Percentiles rank a stretch among this genome's conserved stretches.
These are phyloP conservation scores for Cheilosia variabilis DNA, from an alignment of 2,888 invertebrate genomes.

Conservation along the genomic window DNA sequence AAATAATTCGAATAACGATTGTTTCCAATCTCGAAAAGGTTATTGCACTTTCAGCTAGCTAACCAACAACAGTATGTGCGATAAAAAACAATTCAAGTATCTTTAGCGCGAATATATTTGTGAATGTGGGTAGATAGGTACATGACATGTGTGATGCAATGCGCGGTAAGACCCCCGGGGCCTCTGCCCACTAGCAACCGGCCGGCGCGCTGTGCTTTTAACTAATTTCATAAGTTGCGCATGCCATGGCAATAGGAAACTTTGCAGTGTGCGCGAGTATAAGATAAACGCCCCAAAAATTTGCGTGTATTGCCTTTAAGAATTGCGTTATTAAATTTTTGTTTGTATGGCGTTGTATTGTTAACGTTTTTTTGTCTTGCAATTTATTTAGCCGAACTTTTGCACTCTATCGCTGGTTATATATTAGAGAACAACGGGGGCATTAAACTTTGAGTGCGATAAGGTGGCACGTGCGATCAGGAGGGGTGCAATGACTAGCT, in stretches of 20 bases:
- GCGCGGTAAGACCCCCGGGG: slow-evolving; percentile 18
- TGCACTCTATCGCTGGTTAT: slow-evolving; percentile 44
- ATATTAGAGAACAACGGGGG: slow-evolving; percentile 30
- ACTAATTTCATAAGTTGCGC: slow-evolving; percentile 39
- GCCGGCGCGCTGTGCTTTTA: slow-evolving; percentile 9
- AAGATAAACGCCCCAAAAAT: slow-evolving; percentile 15
- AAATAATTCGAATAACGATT: slow-evolving; percentile 50
- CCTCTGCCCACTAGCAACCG: slow-evolving; percentile 9
- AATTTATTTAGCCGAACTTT: slow-evolving; percentile 49
- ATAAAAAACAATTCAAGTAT: slow-evolving; percentile 53
- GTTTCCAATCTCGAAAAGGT: slow-evolving; percentile 54
- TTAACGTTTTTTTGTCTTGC: slow-evolving; percentile 41
- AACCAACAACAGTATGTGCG: slow-evolving; percentile 30
- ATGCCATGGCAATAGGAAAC: slow-evolving; percentile 20
- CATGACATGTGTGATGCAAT: slow-evolving; percentile 48
- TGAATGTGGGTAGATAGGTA: slow-evolving; percentile 53
- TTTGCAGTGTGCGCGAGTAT: slow-evolving; percentile 23
- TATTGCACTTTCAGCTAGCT: slow-evolving; percentile 68
- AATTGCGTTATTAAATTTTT: slow-evolving; percentile 7
- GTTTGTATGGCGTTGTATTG: slow-evolving; percentile 4
- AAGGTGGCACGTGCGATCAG: slow-evolving; percentile 39
- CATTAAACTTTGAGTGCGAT: slow-evolving; percentile 67
- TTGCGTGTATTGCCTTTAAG: neutral
- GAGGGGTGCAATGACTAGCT: slow-evolving; percentile 55
- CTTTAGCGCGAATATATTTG: slow-evolving; percentile 26